Evolutionary conservation across 2,888 invertebrate species (phyloP).

Genomic region (Latheticus oryzae): DNA sequence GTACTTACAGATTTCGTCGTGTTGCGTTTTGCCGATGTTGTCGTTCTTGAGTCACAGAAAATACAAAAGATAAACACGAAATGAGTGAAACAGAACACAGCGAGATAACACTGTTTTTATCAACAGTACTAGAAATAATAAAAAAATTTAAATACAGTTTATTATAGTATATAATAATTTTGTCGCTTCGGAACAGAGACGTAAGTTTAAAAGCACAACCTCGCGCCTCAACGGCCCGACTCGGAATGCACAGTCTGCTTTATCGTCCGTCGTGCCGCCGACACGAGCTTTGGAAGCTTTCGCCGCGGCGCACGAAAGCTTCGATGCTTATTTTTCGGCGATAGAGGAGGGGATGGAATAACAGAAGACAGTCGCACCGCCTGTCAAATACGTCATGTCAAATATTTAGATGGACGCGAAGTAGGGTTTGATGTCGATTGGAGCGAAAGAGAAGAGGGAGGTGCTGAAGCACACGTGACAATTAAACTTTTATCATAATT

Average conservation of each 20-base stretch:
- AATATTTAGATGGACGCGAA: slow-evolving; percentile 54
- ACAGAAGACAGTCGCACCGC: slow-evolving; percentile 58
- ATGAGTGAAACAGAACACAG: slow-evolving; percentile 42
- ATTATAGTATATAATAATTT: too few relatives aligned
- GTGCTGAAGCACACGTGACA: background rate
- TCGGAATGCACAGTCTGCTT: slow-evolving; percentile 46
- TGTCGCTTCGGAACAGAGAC: slow-evolving; percentile 6
- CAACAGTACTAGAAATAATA: too few relatives aligned
- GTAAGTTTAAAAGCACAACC: slow-evolving; percentile 28
- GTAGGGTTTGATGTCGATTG: slow-evolving; percentile 48
- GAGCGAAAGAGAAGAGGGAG: slow-evolving; percentile 5
- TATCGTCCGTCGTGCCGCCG: slow-evolving; percentile 28
- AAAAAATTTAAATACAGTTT: too few relatives aligned
- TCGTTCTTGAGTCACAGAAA: slow-evolving; percentile 37
- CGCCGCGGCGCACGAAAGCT: slow-evolving; percentile 50
- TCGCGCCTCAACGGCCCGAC: slow-evolving; percentile 41
- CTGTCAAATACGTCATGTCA: slow-evolving; percentile 60
- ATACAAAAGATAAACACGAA: slow-evolving; percentile 29
- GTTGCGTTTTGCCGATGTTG: slow-evolving; percentile 19
- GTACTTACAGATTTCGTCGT: slow-evolving; percentile 49
- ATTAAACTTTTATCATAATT: slow-evolving; percentile 28
- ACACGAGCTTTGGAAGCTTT: slow-evolving; percentile 43
- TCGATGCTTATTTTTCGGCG: slow-evolving; percentile 43
- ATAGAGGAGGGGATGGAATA: slow-evolving; percentile 55
- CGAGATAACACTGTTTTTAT: slow-evolving; percentile 5